A percentile compares a stretch with the other conserved stretches of the same genome.
phyloP scores from a whole-genome alignment of 2,888 invertebrate species.

The Drosophila cyrtoloma region DNA sequence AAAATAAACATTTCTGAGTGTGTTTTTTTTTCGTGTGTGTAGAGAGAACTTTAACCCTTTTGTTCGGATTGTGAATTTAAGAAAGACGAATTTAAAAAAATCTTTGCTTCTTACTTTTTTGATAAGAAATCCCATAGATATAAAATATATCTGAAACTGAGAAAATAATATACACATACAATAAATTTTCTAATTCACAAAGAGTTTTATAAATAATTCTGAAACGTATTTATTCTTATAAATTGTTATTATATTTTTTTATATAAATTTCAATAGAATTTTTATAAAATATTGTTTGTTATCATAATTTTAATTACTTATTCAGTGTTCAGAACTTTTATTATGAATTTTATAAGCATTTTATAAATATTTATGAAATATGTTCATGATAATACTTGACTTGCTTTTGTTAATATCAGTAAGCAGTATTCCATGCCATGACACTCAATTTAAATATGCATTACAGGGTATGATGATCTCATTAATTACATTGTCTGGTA shows the following conservation, averaged over 20 bases:
- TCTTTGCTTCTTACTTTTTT: background rate
- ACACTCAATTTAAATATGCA: background rate
- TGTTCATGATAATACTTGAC: background rate
- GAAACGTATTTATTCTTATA: fast-evolving
- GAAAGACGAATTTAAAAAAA: background rate
- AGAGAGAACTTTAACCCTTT: background rate
- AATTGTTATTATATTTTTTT: background rate
- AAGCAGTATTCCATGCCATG: background rate
- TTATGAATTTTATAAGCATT: background rate
- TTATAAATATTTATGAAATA: background rate
- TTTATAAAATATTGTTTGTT: background rate
- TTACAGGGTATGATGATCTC: constrained; percentile 31
- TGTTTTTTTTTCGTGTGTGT: background rate
- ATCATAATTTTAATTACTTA: background rate
- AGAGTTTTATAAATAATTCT: background rate
- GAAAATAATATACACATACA: no score
- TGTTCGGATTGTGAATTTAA: background rate
- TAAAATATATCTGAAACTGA: background rate
- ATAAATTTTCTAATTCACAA: background rate
- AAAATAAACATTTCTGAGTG: background rate
- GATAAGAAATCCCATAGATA: background rate
- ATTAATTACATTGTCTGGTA: constrained; percentile 9
- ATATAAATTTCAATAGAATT: background rate
- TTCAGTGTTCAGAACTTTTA: background rate
- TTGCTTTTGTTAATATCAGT: background rate